A percentile compares a stretch with the other conserved stretches of the same genome.
These are phyloP conservation scores for Cephus cinctus DNA, from an alignment of 1,140 invertebrate genomes.

Conservation along the genomic window DNA sequence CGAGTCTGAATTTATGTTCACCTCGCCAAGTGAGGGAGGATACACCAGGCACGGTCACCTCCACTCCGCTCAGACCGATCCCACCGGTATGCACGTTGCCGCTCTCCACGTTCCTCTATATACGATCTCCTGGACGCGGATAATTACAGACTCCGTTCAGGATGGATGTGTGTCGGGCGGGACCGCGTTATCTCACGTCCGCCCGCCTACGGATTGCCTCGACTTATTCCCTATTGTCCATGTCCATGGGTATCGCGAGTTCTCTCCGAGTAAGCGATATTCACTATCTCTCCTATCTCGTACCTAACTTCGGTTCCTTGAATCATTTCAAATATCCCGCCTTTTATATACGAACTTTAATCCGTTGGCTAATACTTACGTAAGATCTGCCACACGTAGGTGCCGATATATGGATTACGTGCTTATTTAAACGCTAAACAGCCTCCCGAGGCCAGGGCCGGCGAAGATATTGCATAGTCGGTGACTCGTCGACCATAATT, in stretches of 20 bases:
- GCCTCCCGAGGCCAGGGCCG: no score
- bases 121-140: constrained; percentile 27
- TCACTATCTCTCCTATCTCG: no score
- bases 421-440: no score
- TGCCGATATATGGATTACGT: no score
- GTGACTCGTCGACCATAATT: neutral
- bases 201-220: constrained; percentile 32
- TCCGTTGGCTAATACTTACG: no score
- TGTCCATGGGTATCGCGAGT: constrained; percentile 11
- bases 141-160: constrained; percentile 40
- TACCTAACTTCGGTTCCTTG: no score
- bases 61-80: neutral
- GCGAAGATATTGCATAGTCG: no score
- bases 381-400: no score
- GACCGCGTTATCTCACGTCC: constrained; percentile 33
- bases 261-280: no score
- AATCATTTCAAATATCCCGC: no score
- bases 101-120: constrained; percentile 3
- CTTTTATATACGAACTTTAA: no score
- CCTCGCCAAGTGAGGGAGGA: neutral
- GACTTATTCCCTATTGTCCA: constrained; percentile 39
- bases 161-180: constrained; percentile 45
- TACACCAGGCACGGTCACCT: constrained; percentile 4
- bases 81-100: constrained; percentile 5
- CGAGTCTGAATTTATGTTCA: constrained; percentile 26